Percentiles rank a stretch among this genome's conserved stretches.
These are phyloP conservation scores for Trididemnum miniatum DNA, from an alignment of 23 tunicate genomes.

Conservation along the genomic window DNA sequence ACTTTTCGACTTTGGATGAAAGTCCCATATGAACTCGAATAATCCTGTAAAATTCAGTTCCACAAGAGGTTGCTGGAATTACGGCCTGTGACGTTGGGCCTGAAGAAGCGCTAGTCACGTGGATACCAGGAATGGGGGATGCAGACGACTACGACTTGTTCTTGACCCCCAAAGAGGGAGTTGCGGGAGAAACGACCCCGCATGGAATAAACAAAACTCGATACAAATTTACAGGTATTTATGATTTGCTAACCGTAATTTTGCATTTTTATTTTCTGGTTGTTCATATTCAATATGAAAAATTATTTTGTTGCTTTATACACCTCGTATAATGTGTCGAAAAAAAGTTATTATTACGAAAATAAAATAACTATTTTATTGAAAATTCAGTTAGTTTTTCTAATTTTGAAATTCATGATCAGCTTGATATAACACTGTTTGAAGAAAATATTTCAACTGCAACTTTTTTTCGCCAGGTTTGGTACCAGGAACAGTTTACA, in stretches of 20 bases:
- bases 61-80: constrained; percentile 55
- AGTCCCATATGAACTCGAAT: too few relatives aligned
- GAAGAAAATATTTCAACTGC: too few relatives aligned
- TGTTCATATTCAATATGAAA: too few relatives aligned
- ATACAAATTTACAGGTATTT: constrained; percentile 78
- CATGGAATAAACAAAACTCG: constrained; percentile 38
- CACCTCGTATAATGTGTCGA: background rate
- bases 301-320: too few relatives aligned
- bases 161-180: constrained; percentile 67
- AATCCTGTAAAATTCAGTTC: too few relatives aligned
- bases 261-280: too few relatives aligned
- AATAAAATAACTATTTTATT: background rate
- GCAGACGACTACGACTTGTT: constrained; percentile 81
- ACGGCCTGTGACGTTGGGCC: constrained; percentile 43
- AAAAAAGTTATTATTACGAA: background rate
- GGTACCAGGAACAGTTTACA: constrained; percentile 80
- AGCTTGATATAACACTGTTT: too few relatives aligned
- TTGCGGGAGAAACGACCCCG: constrained; percentile 49
- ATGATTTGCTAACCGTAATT: too few relatives aligned
- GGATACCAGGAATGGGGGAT: constrained; percentile 72
- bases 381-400: background rate
- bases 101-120: constrained; percentile 61
- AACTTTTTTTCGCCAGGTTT: constrained; percentile 45
- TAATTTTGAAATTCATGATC: too few relatives aligned
- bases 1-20: too few relatives aligned